Conservation (phyloP, 2,888 invertebrate genomes). For the Eupithecia centaureata region DNA sequence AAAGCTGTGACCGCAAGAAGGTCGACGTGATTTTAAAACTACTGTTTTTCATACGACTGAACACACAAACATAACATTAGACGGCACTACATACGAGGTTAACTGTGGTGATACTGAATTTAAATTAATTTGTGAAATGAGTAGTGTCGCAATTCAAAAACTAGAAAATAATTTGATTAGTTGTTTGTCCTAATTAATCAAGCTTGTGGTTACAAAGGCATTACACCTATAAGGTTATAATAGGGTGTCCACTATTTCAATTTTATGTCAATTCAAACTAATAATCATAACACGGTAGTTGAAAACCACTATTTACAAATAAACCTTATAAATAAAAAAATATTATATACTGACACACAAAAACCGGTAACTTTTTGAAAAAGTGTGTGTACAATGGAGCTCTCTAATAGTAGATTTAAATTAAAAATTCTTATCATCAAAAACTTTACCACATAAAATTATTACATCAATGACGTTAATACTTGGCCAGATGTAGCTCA, state of each 20-base stretch:
- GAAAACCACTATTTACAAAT: too few relatives aligned
- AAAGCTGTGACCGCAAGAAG: slow-evolving; percentile 41
- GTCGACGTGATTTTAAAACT: slow-evolving; percentile 33
- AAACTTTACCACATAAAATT: too few relatives aligned
- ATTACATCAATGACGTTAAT: too few relatives aligned
- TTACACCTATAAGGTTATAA: neutral
- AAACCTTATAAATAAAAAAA: too few relatives aligned
- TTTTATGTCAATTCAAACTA: neutral
- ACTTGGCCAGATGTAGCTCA: too few relatives aligned
- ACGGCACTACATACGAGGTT: slow-evolving; percentile 6
- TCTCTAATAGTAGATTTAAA: too few relatives aligned
- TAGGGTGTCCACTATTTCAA: neutral
- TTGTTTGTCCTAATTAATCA: slow-evolving; percentile 1
- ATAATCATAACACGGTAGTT: neutral
- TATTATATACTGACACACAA: too few relatives aligned
- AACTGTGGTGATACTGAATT: neutral
- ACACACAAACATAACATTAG: slow-evolving; percentile 18
- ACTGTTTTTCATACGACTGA: slow-evolving; percentile 23
- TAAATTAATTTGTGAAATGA: neutral
- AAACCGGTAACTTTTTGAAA: too few relatives aligned
- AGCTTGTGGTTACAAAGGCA: neutral
- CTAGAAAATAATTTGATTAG: neutral
- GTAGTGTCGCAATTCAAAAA: neutral
- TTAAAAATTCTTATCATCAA: too few relatives aligned
- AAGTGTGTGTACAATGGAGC: too few relatives aligned